Evolutionary conservation across 2,888 invertebrate species (phyloP), one percentile per base, ranked within the genome.

Genomic region (Odontomyia ornata): DNA sequence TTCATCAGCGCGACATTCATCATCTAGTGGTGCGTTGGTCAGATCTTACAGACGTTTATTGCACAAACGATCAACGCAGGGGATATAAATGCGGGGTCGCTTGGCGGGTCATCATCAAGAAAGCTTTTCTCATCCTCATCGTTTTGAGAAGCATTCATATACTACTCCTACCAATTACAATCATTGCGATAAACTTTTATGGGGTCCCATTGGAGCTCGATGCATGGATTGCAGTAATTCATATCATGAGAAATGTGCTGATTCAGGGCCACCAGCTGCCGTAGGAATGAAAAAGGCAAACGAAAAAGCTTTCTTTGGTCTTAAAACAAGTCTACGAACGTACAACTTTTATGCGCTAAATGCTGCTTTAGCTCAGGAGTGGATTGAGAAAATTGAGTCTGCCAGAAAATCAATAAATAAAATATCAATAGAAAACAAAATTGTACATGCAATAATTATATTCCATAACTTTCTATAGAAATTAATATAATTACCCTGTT

Each of bases 291-390:
- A 97, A 89, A 96, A 96, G 87, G 93, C 95, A 67, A 97, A 97
- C 85, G 97, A 97, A 83, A 93, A 95, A 86, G 95, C 97, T 75
- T 97, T 97, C 88, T 98, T 98, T 88, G 98, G 98, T 90, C 88
- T 98, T 83, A 94, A 95, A 85, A 98, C 98, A 80, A 93, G 93
- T 83, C 91, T 95, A 79, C 91, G 98, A 81, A 93, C 94, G 72
- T 98, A 98, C 89, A 96, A 97, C 88, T 97, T 99, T 88, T 95
- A 97, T 88, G 98, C 98, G 78, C 91, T 93, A 82, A 95, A 96
- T 87, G 93, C 94, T 46, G 88, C 89, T 82, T 92, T 93, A 73
- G 97, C 98, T 81, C 96, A 96, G 87, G 97, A 97, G 88, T 98
- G 98, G 98, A 95, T 97, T 81, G 98, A 98, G 88, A 97, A 97